Percentiles rank a stretch among this genome's conserved stretches.
These are phyloP conservation scores for Drosophila ercepeae DNA, from an alignment of 1,140 invertebrate species.

Conservation along the genomic window DNA sequence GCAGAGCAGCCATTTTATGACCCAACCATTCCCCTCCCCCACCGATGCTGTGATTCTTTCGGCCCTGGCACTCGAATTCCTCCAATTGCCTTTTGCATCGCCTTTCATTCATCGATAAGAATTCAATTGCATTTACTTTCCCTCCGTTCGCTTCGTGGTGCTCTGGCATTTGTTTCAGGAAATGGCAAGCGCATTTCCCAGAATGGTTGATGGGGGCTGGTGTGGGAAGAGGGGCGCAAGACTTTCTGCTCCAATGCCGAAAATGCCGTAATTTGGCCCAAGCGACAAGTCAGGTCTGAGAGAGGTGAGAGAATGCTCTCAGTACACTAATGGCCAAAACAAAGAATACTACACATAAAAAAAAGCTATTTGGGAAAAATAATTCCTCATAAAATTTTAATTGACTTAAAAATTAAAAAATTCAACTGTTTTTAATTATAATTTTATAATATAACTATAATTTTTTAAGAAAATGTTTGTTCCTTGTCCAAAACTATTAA, in stretches of 20 bases:
- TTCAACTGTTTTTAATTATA: no score
- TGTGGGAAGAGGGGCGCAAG: constrained; percentile 4
- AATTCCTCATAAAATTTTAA: no score
- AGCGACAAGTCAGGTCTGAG: constrained; percentile 38
- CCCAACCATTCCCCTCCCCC: not conserved
- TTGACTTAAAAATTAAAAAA: no score
- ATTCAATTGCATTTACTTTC: constrained; percentile 45
- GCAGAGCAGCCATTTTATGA: constrained; percentile 46
- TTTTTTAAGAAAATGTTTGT: no score
- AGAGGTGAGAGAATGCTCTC: constrained; percentile 11
- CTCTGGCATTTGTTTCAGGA: constrained; percentile 63
- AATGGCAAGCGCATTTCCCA: constrained; percentile 48
- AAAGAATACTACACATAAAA: not conserved
- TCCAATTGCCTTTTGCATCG: constrained; percentile 40
- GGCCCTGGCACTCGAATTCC: constrained; percentile 52
- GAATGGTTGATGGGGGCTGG: not conserved
- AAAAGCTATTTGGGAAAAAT: no score
- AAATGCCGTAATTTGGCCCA: constrained; percentile 40
- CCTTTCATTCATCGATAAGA: constrained; percentile 70
- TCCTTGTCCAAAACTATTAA: no score
- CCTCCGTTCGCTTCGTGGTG: constrained; percentile 29
- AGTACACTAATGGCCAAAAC: constrained; percentile 5
- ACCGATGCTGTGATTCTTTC: constrained; percentile 10
- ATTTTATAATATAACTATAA: no score
- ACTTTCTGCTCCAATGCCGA: constrained; percentile 19